These are phyloP conservation scores for Enoplolaimus lenunculus DNA, from an alignment of 2,888 invertebrate genomes.

Conservation along the genomic window DNA sequence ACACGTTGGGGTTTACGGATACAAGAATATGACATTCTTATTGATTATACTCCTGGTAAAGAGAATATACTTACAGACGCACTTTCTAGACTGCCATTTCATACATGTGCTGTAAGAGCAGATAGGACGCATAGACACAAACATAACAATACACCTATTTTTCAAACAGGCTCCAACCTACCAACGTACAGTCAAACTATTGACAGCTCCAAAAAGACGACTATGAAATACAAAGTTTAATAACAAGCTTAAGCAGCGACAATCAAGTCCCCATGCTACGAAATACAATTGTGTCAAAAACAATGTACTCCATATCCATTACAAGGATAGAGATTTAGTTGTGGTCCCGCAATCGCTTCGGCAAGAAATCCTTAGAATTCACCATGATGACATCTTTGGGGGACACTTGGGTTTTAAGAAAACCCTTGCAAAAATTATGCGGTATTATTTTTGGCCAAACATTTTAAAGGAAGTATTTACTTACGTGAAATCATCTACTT, in stretches of 20 bases:
- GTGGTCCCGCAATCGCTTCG: constrained; percentile 1
- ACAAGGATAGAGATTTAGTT: background rate
- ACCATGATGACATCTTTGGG: constrained; percentile 20
- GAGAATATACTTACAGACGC: background rate
- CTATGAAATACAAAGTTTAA: no score
- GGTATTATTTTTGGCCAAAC: constrained; percentile 26
- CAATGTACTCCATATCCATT: no score
- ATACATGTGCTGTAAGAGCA: background rate
- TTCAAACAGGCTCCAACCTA: no score
- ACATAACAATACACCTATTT: background rate
- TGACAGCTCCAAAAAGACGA: no score
- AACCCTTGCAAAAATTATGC: constrained; percentile 17
- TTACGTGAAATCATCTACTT: constrained; percentile 23
- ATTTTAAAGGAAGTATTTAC: constrained; percentile 23
- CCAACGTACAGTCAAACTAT: no score
- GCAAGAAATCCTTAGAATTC: background rate
- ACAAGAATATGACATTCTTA: no score
- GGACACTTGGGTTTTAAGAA: constrained; percentile 27
- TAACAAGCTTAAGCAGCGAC: no score
- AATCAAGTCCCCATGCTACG: no score
- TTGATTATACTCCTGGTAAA: background rate
- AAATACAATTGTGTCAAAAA: no score
- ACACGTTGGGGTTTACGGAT: background rate
- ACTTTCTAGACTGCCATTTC: background rate
- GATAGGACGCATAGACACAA: no score